Evolutionary conservation across 2,113 vertebrate species (phyloP).

Genomic region (Lepus americanus): DNA sequence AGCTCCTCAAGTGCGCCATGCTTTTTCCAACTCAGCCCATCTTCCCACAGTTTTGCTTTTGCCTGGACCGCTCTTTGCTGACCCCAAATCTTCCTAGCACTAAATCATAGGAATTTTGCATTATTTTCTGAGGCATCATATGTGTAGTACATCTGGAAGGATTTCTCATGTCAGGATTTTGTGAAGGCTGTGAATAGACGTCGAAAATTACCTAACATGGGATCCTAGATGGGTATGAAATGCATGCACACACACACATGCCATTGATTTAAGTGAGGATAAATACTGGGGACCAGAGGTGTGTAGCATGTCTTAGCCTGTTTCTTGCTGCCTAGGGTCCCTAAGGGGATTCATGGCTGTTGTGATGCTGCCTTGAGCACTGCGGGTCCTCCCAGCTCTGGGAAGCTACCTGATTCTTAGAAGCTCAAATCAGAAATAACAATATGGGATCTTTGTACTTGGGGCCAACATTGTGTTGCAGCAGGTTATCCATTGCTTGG

Average conservation of each 20-base stretch:
- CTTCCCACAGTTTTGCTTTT: not conserved
- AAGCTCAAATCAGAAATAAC: not conserved
- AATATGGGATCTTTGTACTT: not conserved
- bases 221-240: not conserved
- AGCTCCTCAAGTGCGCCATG: not conserved
- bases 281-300: not conserved
- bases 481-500: too few species aligned
- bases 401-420: conserved; percentile 14
- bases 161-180: conserved; percentile 7
- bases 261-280: not conserved
- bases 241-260: not conserved
- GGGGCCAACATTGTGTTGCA: too few species aligned
- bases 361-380: not conserved
- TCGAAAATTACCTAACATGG: conserved; percentile 29
- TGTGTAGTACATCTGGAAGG: not conserved
- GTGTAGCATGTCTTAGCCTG: not conserved
- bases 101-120: not conserved
- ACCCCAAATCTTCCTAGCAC: not conserved
- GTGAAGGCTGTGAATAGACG: not conserved
- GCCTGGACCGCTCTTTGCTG: not conserved
- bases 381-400: not conserved
- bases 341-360: not conserved
- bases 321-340: not conserved
- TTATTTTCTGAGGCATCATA: not conserved
- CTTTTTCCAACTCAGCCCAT: not conserved